phyloP scores from a whole-genome alignment of 2,797 vertebrate genomes.

The Buphagus erythrorhynchus region DNA sequence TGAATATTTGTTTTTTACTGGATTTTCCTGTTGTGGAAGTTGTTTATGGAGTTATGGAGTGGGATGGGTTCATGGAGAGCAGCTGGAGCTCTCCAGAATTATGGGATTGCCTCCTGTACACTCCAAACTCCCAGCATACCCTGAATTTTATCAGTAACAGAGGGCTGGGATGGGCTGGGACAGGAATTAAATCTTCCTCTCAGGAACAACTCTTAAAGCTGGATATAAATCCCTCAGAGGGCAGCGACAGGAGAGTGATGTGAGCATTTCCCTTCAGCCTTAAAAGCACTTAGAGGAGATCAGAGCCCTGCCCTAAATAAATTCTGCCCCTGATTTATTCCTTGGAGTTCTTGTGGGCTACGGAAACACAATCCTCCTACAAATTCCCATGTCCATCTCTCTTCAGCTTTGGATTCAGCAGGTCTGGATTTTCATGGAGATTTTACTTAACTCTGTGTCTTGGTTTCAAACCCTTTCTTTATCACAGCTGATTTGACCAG shows the following conservation, averaged over 20 bases:
- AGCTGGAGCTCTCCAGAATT: not conserved
- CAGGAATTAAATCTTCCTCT: not conserved
- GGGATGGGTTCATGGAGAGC: fast-evolving
- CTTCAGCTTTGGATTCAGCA: not conserved
- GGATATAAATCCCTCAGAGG: slow-evolving; percentile 7
- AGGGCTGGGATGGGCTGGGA: not conserved
- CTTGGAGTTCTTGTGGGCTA: not conserved
- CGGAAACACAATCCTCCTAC: not conserved
- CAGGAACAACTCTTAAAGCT: not conserved
- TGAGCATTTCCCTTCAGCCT: not conserved
- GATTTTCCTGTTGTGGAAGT: not conserved
- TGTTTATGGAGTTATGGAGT: not conserved
- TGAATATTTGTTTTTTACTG: not conserved
- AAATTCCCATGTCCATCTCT: not conserved
- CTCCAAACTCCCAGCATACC: not conserved
- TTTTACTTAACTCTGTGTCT: not conserved
- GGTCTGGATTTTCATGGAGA: not conserved
- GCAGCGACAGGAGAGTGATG: fast-evolving
- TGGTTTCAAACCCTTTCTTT: not conserved
- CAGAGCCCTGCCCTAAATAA: not conserved
- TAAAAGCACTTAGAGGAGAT: slow-evolving; percentile 25
- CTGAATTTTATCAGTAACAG: not conserved
- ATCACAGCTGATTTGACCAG: not conserved
- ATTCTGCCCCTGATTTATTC: slow-evolving; percentile 43
- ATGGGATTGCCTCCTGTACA: not conserved